Evolutionary conservation across 2,888 invertebrate genomes (phyloP).

Genomic region (Rhyacophila evoluta): DNA sequence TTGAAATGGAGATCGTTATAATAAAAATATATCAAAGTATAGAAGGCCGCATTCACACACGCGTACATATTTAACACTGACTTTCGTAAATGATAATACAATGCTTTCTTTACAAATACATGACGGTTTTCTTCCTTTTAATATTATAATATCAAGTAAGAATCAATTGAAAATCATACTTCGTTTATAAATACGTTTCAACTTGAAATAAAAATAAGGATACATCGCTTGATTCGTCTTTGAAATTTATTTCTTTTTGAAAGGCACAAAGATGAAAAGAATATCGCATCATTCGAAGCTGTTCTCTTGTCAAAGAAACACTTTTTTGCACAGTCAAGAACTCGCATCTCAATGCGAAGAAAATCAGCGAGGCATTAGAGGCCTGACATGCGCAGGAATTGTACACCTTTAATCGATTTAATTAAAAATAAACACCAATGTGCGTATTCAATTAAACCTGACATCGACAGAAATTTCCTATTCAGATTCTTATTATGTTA

Average conservation of each 20-base stretch:
- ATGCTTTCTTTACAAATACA: too few relatives aligned
- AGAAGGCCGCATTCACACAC: too few relatives aligned
- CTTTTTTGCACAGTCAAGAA: constrained; percentile 2
- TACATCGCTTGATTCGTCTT: constrained; percentile 27
- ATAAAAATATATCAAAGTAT: too few relatives aligned
- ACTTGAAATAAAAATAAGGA: constrained; percentile 23
- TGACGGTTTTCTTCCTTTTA: not conserved
- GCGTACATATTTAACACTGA: too few relatives aligned
- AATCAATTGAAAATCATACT: constrained; percentile 3
- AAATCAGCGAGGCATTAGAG: not conserved
- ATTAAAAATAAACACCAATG: too few relatives aligned
- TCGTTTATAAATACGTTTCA: constrained; percentile 5
- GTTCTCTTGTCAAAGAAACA: constrained; percentile 29
- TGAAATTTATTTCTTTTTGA: constrained; percentile 28
- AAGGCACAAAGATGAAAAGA: constrained; percentile 32
- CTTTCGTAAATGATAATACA: too few relatives aligned
- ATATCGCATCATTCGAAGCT: constrained; percentile 30
- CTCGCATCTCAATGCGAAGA: constrained; percentile 13
- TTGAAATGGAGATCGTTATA: too few relatives aligned
- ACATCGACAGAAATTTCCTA: too few relatives aligned
- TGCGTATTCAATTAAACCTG: too few relatives aligned
- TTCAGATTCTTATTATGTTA: too few relatives aligned
- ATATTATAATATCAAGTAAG: too few relatives aligned
- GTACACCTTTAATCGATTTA: not conserved
- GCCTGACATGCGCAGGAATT: not conserved